Percentiles rank a stretch among this genome's conserved stretches.
Conservation (phyloP, 2,888 invertebrate species). For the Caenorhabditis japonica region DNA sequence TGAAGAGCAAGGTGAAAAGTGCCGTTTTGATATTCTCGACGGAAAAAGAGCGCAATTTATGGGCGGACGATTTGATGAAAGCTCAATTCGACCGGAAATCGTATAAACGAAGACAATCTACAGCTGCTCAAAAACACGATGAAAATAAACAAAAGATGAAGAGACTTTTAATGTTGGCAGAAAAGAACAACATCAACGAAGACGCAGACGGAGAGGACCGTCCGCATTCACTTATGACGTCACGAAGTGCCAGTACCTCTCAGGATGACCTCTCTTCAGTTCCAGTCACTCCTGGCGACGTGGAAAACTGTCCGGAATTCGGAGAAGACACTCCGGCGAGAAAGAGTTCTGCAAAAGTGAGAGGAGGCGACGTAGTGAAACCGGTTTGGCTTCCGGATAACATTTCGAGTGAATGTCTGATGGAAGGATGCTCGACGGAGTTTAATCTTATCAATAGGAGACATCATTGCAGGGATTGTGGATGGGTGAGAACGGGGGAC, state of each 20-base stretch:
- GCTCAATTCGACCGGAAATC: constrained; percentile 27
- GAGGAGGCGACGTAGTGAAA: constrained; percentile 79
- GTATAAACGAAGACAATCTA: constrained; percentile 49
- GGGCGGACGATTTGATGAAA: constrained; percentile 50
- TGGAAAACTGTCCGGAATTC: constrained; percentile 2
- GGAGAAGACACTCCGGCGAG: not conserved
- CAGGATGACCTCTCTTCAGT: constrained; percentile 45
- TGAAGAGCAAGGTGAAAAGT: constrained; percentile 55
- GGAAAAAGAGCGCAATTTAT: constrained; percentile 50
- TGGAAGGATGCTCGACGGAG: constrained; percentile 83
- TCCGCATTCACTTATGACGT: constrained; percentile 13
- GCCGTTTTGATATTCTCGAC: constrained; percentile 50
- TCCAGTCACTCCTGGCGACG: constrained; percentile 34
- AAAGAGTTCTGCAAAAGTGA: constrained; percentile 17
- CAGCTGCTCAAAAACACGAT: constrained; percentile 25
- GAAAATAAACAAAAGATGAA: constrained; percentile 25
- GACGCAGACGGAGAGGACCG: constrained; percentile 22
- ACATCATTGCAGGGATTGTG: constrained; percentile 89
- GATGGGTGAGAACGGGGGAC: constrained; percentile 83
- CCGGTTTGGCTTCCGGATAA: constrained; percentile 90
- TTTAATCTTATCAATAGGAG: constrained; percentile 88
- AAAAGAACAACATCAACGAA: constrained; percentile 10
- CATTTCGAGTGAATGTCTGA: constrained; percentile 86
- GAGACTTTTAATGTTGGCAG: not conserved
- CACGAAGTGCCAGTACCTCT: constrained; percentile 16